Evolutionary conservation across 2,888 invertebrate species (phyloP).

Genomic region (Meteorus cinctellus): DNA sequence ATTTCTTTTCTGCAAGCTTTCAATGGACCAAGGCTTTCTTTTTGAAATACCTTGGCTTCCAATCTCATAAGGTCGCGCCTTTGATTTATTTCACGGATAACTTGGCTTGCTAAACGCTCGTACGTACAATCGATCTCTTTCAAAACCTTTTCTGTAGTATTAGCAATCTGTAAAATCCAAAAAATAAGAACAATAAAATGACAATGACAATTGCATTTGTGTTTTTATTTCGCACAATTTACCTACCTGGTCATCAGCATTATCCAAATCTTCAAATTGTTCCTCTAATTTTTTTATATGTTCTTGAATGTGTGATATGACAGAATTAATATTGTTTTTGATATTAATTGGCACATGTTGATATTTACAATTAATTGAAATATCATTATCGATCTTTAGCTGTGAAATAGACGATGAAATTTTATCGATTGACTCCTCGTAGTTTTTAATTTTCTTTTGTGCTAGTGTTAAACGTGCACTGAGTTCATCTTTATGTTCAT

Average conservation of each 20-base stretch:
- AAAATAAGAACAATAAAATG: slow-evolving; percentile 19
- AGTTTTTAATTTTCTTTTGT: slow-evolving; percentile 52
- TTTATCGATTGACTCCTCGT: slow-evolving; percentile 49
- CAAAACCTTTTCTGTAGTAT: slow-evolving; percentile 52
- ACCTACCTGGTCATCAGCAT: slow-evolving; percentile 58
- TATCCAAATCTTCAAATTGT: slow-evolving; percentile 57
- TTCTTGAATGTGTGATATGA: slow-evolving; percentile 56
- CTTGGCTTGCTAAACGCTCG: slow-evolving; percentile 55
- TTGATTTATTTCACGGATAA: slow-evolving; percentile 55
- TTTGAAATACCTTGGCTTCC: slow-evolving; percentile 58
- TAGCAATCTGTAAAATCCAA: slow-evolving; percentile 52
- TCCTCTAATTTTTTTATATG: slow-evolving; percentile 57
- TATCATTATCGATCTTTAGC: slow-evolving; percentile 35
- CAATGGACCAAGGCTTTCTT: slow-evolving; percentile 70
- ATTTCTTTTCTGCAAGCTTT: slow-evolving; percentile 69
- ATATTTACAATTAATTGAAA: not conserved
- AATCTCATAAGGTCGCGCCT: slow-evolving; percentile 56
- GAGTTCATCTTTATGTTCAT: not conserved
- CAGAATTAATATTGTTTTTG: slow-evolving; percentile 53
- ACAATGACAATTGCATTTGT: not conserved
- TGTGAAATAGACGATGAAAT: slow-evolving; percentile 29
- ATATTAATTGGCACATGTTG: slow-evolving; percentile 48
- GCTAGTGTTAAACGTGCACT: slow-evolving; percentile 47
- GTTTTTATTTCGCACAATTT: not conserved
- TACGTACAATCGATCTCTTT: slow-evolving; percentile 57